Percentiles rank a stretch among this genome's conserved stretches.
These are phyloP conservation scores for Lasius fuliginosus DNA, from an alignment of 2,888 invertebrate species.

Conservation along the genomic window DNA sequence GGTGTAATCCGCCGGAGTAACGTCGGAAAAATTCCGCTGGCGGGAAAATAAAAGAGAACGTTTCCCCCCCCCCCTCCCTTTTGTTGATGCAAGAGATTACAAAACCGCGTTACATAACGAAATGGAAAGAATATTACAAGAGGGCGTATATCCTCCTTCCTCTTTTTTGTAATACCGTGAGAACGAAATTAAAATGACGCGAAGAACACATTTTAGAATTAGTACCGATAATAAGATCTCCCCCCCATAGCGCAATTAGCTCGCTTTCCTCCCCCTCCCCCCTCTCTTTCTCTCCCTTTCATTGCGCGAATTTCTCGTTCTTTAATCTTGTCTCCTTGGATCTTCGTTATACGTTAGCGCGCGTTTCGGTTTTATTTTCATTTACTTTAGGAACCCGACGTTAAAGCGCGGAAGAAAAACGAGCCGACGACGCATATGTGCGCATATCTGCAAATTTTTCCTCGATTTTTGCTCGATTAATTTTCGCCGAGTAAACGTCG, in stretches of 20 bases:
- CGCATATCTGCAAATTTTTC: background rate
- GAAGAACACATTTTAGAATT: slow-evolving; percentile 40
- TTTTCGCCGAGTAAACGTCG: slow-evolving; percentile 9
- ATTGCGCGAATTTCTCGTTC: slow-evolving; percentile 39
- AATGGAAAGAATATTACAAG: slow-evolving; percentile 48
- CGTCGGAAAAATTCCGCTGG: slow-evolving; percentile 48
- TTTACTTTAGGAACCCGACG: slow-evolving; percentile 7
- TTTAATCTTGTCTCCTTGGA: slow-evolving; percentile 36
- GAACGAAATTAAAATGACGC: slow-evolving; percentile 47
- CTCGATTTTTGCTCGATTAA: slow-evolving; percentile 19
- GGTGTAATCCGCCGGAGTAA: slow-evolving; percentile 46
- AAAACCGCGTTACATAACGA: slow-evolving; percentile 46
- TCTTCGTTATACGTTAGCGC: slow-evolving; percentile 10
- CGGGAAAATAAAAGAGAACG: slow-evolving; percentile 42
- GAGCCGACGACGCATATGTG: slow-evolving; percentile 1
- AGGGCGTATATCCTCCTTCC: background rate
- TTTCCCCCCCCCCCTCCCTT: background rate
- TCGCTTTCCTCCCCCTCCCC: background rate
- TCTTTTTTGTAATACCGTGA: background rate
- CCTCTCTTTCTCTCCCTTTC: background rate
- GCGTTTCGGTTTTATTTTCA: slow-evolving; percentile 41
- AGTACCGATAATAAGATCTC: slow-evolving; percentile 39
- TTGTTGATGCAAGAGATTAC: slow-evolving; percentile 51
- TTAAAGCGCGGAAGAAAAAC: slow-evolving; percentile 28
- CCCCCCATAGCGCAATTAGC: slow-evolving; percentile 26